These are phyloP conservation scores for Hippocampus barbouri DNA, from an alignment of 2,113 vertebrate genomes.

Conservation along the genomic window DNA sequence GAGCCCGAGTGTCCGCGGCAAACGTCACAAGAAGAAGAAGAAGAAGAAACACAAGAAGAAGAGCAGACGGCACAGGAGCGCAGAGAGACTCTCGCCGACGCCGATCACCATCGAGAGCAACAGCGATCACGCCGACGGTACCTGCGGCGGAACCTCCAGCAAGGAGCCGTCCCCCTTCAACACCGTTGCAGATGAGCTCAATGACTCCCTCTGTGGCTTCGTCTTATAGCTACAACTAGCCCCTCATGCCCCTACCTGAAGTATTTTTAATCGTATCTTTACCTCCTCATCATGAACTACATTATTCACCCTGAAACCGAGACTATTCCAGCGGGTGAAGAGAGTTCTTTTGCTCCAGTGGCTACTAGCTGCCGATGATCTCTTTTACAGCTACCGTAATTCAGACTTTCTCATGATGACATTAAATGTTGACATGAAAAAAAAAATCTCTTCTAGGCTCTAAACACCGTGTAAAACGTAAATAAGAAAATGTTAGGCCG, in stretches of 20 bases:
- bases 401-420: too few relatives aligned
- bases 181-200: constrained; percentile 11
- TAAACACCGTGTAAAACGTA: too few relatives aligned
- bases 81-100: constrained; percentile 59
- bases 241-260: background rate
- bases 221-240: background rate
- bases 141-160: constrained; percentile 11
- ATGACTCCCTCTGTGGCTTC: constrained; percentile 1
- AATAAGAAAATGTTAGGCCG: too few relatives aligned
- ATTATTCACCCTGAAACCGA: too few relatives aligned
- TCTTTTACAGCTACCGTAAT: too few relatives aligned
- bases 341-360: too few relatives aligned
- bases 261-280: background rate
- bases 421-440: too few relatives aligned
- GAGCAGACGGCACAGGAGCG: constrained; percentile 71
- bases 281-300: background rate
- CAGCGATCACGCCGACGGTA: constrained; percentile 61
- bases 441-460: too few relatives aligned
- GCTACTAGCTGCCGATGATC: too few relatives aligned
- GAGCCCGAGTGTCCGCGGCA: constrained; percentile 64
- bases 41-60: constrained; percentile 91
- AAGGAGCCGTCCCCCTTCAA: background rate
- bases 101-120: constrained; percentile 87
- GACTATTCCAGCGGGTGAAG: too few relatives aligned
- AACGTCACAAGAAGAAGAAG: constrained; percentile 82